Base-by-base conservation (phyloP, 1,140 invertebrate genomes). In the Pseudomyrmex sp. region DNA sequence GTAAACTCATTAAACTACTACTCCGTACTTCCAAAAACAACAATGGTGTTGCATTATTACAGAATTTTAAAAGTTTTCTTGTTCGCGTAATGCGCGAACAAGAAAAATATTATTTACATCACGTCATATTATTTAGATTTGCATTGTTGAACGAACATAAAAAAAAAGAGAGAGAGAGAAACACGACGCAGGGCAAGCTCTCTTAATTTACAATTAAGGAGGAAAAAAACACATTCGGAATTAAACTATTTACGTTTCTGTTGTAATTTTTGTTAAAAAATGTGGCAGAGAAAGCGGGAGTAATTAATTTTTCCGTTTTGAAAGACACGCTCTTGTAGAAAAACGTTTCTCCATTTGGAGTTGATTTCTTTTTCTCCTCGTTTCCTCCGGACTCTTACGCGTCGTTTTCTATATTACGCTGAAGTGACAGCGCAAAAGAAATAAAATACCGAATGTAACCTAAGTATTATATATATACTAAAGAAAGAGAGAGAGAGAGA, bases 381-480 rank as follows among this genome's bases (percentile, higher is more conserved):
- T 77, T 70, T 50, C 76, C 26, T 80, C 76, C 26, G 20, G 44
- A 50, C 54, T 58, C 52, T 10, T 58, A 69, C 54, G 50, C 52
- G 76, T 79, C 76, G 54, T 70, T 70, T 70, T 70, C 54, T 70
- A 72, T 59, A 70, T 70, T 80, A 80, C 76, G 66, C 65, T 52
- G n/a, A 48, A 80, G 66, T 80, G 76, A 80, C 76, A 80, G 76
- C 54, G 76, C 54, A 80, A 80, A 80, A 62, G 76, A 80, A 80
- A 72, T 80, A 72, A 80, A 80, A 80, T 80, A 80, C 44, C 66
- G 66, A 80, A 80, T 70, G 76, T 80, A 80, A 80, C 76, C 66
- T 50, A 80, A 80, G 76, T 80, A 80, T 80, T 70, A 80, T 80
- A 35, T 23, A 35, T 35, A 80, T 80, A 80, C 76, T 54, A 66